These are phyloP conservation scores for Troilus luridus DNA, from an alignment of 2,888 invertebrate genomes.

Conservation along the genomic window DNA sequence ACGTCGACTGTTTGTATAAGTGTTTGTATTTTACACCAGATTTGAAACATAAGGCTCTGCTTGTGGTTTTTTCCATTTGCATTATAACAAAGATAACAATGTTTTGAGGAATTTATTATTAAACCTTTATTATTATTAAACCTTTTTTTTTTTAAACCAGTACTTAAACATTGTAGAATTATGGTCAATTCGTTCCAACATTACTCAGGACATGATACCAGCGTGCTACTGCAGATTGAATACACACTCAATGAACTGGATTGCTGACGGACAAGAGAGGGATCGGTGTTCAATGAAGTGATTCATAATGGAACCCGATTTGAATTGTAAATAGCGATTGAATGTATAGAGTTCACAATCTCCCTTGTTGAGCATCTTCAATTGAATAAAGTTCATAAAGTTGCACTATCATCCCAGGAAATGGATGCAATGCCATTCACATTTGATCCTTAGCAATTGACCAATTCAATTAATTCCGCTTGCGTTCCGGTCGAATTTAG, in stretches of 20 bases:
- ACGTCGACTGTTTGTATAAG: too few species aligned
- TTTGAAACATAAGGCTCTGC: too few species aligned
- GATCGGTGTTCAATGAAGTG: background rate
- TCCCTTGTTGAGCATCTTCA: background rate
- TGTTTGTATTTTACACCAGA: too few species aligned
- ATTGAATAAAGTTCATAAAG: background rate
- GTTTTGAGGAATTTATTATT: too few species aligned
- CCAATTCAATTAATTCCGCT: background rate
- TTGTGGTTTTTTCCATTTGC: too few species aligned
- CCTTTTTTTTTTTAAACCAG: too few species aligned
- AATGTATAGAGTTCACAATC: background rate
- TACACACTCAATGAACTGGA: background rate
- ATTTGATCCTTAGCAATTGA: background rate
- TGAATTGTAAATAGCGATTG: constrained; percentile 20
- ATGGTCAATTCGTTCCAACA: background rate
- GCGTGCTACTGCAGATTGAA: background rate
- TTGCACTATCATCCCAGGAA: background rate
- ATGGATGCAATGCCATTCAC: background rate
- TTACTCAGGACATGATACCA: background rate
- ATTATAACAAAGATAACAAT: too few species aligned
- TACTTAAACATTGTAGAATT: background rate
- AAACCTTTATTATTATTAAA: too few species aligned
- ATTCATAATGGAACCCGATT: background rate
- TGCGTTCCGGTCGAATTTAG: too few species aligned
- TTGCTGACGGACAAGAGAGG: background rate